Evolutionary conservation across 2,113 vertebrate genomes (phyloP), one percentile per base, ranked within the genome.

Genomic region (Burhinus bistriatus): DNA sequence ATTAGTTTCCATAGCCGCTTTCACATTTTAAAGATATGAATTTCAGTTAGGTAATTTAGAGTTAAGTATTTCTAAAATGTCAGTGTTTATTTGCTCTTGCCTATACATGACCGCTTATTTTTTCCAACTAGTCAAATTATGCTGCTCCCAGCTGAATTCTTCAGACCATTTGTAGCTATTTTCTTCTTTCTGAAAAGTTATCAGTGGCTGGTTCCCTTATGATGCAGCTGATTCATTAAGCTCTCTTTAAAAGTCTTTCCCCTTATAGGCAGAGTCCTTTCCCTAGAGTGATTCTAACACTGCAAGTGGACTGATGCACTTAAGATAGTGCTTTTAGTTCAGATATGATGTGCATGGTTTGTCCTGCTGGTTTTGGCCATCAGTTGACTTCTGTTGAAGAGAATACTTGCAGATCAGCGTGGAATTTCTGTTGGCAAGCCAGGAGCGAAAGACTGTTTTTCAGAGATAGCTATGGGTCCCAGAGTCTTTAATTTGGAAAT

Each of bases 351-450:
- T 86, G n/a, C 5, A 5, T 1, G 1, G 21, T 58, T 87, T 69
- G 45, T 86, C 59, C 44, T 77, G 29, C 64, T 73, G 58, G 17
- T 82, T 76, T 94, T 93, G 80, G 76, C 55, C 52, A 59, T 75
- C 36, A 42, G 0, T 23, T 68, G 57, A 45, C 21, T 91, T 95
- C 57, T 89, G 36, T 49, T 87, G 36, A 78, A 84, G 59, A 79
- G 59, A 91, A 72, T 78, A 27, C 36, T 82, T 91, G 44, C 68
- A 81, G 30, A 92, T 73, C 68, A 59, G 49, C 12, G 27, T 54
- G 85, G 70, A 95, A 95, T 97, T 95, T 93, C 69, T 92, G 13
- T 71, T 95, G 79, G 86, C 85, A 90, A 89, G 77, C 55, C 4
- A 22, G 15, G 15, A 52, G 64, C 32, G 83, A 92, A 90, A 83